phyloP scores from a whole-genome alignment of 2,888 invertebrate genomes.

The Rambutsinella grinnellia region DNA sequence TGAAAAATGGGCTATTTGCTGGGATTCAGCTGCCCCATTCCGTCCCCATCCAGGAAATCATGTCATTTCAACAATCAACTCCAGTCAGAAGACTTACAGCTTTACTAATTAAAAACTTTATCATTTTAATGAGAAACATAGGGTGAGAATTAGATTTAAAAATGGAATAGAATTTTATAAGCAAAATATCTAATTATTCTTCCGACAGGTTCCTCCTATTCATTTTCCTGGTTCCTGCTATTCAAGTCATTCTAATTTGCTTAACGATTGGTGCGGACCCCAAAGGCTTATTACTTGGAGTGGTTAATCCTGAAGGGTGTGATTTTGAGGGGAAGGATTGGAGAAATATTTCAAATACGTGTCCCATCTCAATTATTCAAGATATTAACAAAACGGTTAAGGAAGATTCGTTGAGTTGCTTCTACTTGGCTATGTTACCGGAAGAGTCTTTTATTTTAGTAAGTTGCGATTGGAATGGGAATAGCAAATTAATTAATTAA shows the following conservation, averaged over 20 bases:
- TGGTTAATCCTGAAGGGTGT: conserved; percentile 45
- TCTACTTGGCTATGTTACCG: conserved; percentile 18
- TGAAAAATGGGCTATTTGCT: too few species aligned
- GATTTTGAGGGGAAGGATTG: conserved; percentile 17
- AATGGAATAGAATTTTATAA: neutral
- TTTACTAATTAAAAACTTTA: conserved; percentile 51
- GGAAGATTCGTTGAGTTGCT: conserved; percentile 33
- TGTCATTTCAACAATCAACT: conserved; percentile 2
- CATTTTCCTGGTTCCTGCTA: conserved; percentile 48
- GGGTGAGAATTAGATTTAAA: conserved; percentile 14
- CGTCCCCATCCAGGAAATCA: neutral
- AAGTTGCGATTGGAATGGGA: too few species aligned
- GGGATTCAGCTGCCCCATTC: neutral
- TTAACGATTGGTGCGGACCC: conserved; percentile 53
- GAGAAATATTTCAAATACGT: conserved; percentile 5
- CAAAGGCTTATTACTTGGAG: conserved; percentile 33
- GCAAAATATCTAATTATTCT: neutral
- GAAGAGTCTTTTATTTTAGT: conserved; percentile 16
- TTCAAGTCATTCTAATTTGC: conserved; percentile 52
- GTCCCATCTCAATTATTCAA: neutral
- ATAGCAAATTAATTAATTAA: too few species aligned
- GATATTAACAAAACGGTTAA: neutral
- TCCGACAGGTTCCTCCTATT: conserved; percentile 46
- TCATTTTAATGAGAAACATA: conserved; percentile 51
- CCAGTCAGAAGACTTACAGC: conserved; percentile 26